Conservation (phyloP, 2,113 vertebrate species). For the Tragelaphus imberbis region DNA sequence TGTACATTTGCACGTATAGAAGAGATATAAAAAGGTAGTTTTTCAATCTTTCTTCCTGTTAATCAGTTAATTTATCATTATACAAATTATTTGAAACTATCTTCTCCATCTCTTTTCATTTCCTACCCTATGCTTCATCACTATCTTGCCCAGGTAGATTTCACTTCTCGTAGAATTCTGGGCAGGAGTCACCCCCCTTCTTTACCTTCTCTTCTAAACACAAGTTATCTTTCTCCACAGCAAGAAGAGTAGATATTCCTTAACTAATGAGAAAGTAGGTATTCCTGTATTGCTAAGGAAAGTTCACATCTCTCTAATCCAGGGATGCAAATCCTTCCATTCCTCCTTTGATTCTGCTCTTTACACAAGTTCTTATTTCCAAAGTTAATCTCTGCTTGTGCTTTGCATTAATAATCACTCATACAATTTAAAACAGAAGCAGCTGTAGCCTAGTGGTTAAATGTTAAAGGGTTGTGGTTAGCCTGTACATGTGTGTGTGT, state of each 20-base stretch:
- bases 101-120: not conserved
- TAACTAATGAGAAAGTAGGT: not conserved
- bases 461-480: not conserved
- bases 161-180: not conserved
- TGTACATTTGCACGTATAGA: not conserved
- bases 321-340: not conserved
- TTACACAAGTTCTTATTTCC: not conserved
- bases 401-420: not conserved
- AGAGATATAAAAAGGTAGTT: not conserved
- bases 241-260: not conserved
- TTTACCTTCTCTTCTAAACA: not conserved
- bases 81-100: not conserved
- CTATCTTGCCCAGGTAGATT: no score
- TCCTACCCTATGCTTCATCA: not conserved
- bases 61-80: not conserved
- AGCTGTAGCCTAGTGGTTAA: not conserved
- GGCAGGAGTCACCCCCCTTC: not conserved
- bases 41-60: not conserved
- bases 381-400: not conserved
- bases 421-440: not conserved
- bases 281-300: not conserved
- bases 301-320: not conserved
- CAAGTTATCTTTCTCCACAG: not conserved
- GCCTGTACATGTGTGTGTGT: rapidly evolving
- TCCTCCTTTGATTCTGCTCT: not conserved